A percentile compares a stretch with the other conserved stretches of the same genome.
Evolutionary conservation across 2,113 vertebrate species (phyloP).

Genomic region (Motacilla tschutschensis): DNA sequence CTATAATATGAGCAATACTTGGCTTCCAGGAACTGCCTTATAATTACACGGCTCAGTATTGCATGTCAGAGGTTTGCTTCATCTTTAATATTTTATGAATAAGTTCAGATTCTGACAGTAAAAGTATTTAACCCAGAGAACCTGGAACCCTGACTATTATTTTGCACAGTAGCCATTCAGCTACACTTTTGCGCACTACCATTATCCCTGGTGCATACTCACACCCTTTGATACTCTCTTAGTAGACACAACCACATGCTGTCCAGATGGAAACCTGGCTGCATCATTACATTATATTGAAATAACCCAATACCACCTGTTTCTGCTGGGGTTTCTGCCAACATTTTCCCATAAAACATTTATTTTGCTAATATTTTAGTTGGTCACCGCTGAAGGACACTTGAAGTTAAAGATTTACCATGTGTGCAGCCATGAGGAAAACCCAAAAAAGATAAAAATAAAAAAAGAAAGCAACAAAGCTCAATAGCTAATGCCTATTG

Average conservation of each 20-base stretch:
- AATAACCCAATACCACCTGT: constrained; percentile 96
- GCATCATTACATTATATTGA: constrained; percentile 92
- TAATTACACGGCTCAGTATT: constrained; percentile 67
- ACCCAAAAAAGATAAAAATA: background rate
- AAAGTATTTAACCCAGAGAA: constrained; percentile 82
- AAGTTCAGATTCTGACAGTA: constrained; percentile 80
- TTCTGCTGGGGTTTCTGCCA: constrained; percentile 81
- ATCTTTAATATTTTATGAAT: constrained; percentile 83
- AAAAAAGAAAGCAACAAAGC: background rate
- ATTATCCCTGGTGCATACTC: constrained; percentile 80
- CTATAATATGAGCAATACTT: constrained; percentile 67
- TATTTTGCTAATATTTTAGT: constrained; percentile 86
- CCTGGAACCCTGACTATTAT: constrained; percentile 72
- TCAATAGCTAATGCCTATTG: constrained; percentile 38
- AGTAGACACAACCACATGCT: constrained; percentile 83
- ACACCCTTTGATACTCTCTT: constrained; percentile 78
- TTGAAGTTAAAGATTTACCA: constrained; percentile 83
- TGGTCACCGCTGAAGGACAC: constrained; percentile 85
- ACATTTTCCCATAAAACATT: constrained; percentile 86
- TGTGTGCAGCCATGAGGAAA: constrained; percentile 70
- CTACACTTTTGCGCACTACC: constrained; percentile 74
- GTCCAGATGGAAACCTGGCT: constrained; percentile 86
- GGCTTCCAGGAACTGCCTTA: constrained; percentile 75
- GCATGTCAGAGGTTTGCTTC: constrained; percentile 74
- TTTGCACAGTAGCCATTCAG: constrained; percentile 79